Evolutionary conservation across 2,888 invertebrate species (phyloP).

Genomic region (Drosophila bunnanda): DNA sequence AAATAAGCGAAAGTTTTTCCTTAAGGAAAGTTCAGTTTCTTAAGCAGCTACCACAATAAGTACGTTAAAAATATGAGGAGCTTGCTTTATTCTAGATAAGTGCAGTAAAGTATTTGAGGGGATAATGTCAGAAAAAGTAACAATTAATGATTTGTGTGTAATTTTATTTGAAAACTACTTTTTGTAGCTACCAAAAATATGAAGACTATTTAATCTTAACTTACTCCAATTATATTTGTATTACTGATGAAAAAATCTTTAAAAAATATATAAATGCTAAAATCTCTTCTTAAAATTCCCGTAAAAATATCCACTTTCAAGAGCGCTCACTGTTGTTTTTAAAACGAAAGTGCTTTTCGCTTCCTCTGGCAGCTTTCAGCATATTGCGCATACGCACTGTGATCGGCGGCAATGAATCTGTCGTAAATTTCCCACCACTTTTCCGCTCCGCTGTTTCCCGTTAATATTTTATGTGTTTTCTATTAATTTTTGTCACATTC

Average conservation of each 20-base stretch:
- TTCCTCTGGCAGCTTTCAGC: conserved; percentile 5
- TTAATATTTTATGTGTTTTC: conserved; percentile 73
- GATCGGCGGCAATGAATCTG: conserved; percentile 26
- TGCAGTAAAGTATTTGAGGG: too few relatives aligned
- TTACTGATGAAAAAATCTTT: background rate
- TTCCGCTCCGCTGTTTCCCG: conserved; percentile 31
- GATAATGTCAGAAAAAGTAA: background rate
- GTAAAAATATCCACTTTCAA: background rate
- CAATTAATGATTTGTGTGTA: background rate
- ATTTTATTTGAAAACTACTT: background rate
- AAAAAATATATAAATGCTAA: background rate
- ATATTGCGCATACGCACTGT: conserved; percentile 46
- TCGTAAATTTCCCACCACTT: conserved; percentile 22
- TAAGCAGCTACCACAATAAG: conserved; percentile 14
- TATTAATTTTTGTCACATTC: conserved; percentile 72
- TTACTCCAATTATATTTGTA: too few relatives aligned
- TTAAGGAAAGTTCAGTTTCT: conserved; percentile 22
- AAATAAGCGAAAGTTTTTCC: conserved; percentile 21
- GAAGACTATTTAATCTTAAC: background rate
- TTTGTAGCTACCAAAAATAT: background rate
- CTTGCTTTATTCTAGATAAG: background rate
- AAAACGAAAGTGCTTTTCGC: conserved; percentile 2
- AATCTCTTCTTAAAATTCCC: background rate
- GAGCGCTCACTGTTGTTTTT: background rate
- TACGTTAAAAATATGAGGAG: background rate